Evolutionary conservation across 2,888 invertebrate species (phyloP).

Genomic region (Siphlonurus alternatus): DNA sequence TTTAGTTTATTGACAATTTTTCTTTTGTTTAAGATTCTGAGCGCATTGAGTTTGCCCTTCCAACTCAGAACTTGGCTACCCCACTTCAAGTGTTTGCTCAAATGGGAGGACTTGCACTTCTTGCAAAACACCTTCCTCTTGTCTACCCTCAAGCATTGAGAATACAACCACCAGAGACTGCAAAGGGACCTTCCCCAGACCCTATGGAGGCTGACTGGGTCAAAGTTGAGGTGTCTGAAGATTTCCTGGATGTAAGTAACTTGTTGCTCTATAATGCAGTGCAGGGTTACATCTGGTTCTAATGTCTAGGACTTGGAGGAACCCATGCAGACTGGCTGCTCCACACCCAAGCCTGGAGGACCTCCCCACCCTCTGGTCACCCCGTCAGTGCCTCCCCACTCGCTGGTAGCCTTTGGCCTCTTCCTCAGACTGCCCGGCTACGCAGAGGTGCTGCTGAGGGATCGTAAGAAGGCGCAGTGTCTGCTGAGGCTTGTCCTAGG

Average conservation of each 20-base stretch:
- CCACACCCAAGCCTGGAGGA: neutral
- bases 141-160: slow-evolving; percentile 65
- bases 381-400: slow-evolving; percentile 62
- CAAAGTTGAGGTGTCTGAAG: slow-evolving; percentile 33
- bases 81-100: slow-evolving; percentile 75
- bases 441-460: slow-evolving; percentile 70
- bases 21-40: neutral
- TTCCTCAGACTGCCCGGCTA: slow-evolving; percentile 80
- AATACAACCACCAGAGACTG: slow-evolving; percentile 34
- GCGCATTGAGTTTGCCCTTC: neutral
- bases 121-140: slow-evolving; percentile 77
- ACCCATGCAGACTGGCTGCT: neutral
- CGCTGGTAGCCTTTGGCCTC: slow-evolving; percentile 75
- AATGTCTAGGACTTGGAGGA: neutral
- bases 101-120: slow-evolving; percentile 70
- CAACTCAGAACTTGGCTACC: slow-evolving; percentile 22
- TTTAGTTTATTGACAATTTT: neutral
- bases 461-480: slow-evolving; percentile 71
- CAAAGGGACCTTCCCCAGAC: slow-evolving; percentile 9
- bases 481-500: slow-evolving; percentile 73
- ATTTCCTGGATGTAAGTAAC: slow-evolving; percentile 33
- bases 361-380: neutral
- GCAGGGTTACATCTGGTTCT: too few species aligned
- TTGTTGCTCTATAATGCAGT: neutral
- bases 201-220: slow-evolving; percentile 37